These are phyloP conservation scores for Caenorhabditis sp. DNA, from an alignment of 2,888 invertebrate genomes.

Conservation along the genomic window DNA sequence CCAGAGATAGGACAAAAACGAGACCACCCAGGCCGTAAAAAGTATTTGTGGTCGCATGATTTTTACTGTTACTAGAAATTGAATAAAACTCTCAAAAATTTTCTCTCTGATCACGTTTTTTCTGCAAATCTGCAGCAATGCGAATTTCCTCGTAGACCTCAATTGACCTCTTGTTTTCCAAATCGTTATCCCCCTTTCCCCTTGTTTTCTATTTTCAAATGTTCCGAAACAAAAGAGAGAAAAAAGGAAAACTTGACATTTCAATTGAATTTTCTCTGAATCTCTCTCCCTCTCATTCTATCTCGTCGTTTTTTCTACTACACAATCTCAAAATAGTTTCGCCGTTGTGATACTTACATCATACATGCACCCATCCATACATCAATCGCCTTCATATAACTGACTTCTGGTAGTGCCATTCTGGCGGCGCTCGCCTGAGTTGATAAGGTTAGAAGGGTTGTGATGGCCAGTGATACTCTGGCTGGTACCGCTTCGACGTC, in stretches of 20 bases:
- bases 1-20: no score
- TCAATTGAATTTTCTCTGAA: constrained; percentile 21
- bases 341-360: constrained; percentile 47
- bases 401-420: constrained; percentile 69
- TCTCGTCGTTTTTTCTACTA: no score
- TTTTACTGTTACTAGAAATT: no score
- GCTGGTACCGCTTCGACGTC: constrained; percentile 75
- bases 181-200: not conserved
- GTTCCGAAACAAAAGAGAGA: not conserved
- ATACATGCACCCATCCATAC: constrained; percentile 67
- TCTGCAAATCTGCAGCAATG: no score
- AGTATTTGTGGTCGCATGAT: no score
- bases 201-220: constrained; percentile 7
- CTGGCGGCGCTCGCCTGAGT: constrained; percentile 69
- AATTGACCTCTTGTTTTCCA: not conserved
- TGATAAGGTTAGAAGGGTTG: constrained; percentile 68
- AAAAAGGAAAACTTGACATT: not conserved
- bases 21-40: no score
- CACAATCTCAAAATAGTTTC: constrained; percentile 19
- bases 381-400: constrained; percentile 64
- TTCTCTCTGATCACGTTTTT: no score
- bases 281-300: no score
- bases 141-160: no score
- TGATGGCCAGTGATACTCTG: constrained; percentile 71
- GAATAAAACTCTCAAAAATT: no score